phyloP scores from a whole-genome alignment of 1,140 invertebrate species.

The Neodiprion pinetum region DNA sequence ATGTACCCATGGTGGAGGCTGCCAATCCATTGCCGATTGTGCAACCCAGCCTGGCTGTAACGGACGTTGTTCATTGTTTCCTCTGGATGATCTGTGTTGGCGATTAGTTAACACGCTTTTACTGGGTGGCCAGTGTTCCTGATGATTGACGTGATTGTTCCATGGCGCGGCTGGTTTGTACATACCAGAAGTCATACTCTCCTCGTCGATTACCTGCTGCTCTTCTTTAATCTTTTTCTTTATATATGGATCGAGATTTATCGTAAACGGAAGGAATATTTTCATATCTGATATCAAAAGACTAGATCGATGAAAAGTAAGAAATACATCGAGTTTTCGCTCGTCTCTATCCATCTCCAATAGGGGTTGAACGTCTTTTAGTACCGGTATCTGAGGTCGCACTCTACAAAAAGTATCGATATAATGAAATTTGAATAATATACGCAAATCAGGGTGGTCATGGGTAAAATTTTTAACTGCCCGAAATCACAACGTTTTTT shows the following conservation, averaged over 20 bases:
- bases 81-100: conserved; percentile 32
- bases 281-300: conserved; percentile 87
- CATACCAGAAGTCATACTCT: conserved; percentile 43
- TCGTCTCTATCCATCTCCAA: conserved; percentile 93
- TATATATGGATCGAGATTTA: conserved; percentile 95
- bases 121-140: conserved; percentile 24
- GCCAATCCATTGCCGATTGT: conserved; percentile 47
- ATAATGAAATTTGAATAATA: conserved; percentile 9
- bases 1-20: conserved; percentile 37
- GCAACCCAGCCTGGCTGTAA: conserved; percentile 39
- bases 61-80: conserved; percentile 21
- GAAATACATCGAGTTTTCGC: conserved; percentile 91
- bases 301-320: conserved; percentile 85
- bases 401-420: conserved; percentile 65
- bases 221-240: conserved; percentile 93
- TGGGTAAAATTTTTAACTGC: not conserved
- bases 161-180: conserved; percentile 37
- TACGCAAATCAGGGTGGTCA: not conserved
- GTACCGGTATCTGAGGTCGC: conserved; percentile 78
- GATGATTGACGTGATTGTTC: conserved; percentile 23
- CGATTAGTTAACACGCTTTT: conserved; percentile 29
- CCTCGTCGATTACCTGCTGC: conserved; percentile 72
- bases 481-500: not conserved
- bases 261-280: conserved; percentile 95
- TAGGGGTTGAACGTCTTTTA: conserved; percentile 88